Evolutionary conservation across 2,888 invertebrate genomes (phyloP).

Genomic region (Netelia fuscicornis): DNA sequence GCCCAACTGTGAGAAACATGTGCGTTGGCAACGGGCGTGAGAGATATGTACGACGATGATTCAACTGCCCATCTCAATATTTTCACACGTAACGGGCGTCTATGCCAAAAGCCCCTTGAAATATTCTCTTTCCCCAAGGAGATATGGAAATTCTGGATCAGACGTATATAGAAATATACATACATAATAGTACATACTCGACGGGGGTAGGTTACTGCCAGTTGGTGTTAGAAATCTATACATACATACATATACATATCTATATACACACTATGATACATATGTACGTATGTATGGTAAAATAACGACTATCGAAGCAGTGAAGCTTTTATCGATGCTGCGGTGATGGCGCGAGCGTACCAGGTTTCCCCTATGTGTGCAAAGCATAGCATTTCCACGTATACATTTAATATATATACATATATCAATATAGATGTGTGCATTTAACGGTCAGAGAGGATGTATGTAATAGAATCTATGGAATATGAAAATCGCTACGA

Average conservation of each 20-base stretch:
- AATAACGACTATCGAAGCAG: constrained; percentile 55
- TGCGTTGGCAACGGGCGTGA: not conserved
- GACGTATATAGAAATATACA: constrained; percentile 19
- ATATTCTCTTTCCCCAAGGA: constrained; percentile 39
- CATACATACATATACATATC: constrained; percentile 16
- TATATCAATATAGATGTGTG: not conserved
- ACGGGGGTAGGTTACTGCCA: constrained; percentile 5
- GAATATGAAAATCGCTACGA: constrained; percentile 48
- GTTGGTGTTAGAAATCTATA: not conserved
- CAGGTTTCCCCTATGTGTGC: not conserved
- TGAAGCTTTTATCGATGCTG: constrained; percentile 59
- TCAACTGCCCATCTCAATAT: constrained; percentile 49
- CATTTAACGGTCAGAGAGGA: constrained; percentile 33
- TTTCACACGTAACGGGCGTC: constrained; percentile 39
- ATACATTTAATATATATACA: constrained; percentile 22
- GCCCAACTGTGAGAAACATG: not conserved
- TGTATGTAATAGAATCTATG: constrained; percentile 50
- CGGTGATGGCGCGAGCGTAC: constrained; percentile 40
- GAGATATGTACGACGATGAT: constrained; percentile 36
- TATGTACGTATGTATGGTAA: constrained; percentile 26
- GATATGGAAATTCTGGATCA: constrained; percentile 45
- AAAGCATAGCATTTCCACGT: not conserved
- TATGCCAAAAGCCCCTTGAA: constrained; percentile 44
- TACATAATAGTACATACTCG: constrained; percentile 18
- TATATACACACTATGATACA: constrained; percentile 4